These are phyloP conservation scores for Balaenoptera acutorostrata DNA, from an alignment of 2,113 vertebrate species.

Conservation along the genomic window DNA sequence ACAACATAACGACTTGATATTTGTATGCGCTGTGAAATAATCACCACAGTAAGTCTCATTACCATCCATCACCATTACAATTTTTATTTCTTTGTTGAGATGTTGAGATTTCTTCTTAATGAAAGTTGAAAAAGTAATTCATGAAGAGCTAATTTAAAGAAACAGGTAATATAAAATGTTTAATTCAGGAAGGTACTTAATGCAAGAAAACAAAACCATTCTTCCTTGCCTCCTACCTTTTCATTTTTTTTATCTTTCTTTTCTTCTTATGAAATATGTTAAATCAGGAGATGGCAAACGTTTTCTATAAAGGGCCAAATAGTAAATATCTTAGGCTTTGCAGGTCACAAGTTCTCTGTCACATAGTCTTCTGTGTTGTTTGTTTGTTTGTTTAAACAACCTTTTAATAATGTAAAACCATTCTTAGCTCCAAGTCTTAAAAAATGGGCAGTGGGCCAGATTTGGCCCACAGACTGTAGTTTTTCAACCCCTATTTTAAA, in stretches of 20 bases:
- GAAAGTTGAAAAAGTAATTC: constrained; percentile 19
- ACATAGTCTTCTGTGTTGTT: neutral
- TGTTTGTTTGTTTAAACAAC: neutral
- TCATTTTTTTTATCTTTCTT: neutral
- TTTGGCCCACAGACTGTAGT: neutral
- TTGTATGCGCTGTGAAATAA: neutral
- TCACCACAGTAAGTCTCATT: neutral
- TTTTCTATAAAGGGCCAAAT: neutral
- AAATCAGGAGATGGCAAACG: neutral
- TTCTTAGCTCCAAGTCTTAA: neutral
- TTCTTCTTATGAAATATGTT: constrained; percentile 21
- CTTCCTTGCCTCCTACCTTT: neutral
- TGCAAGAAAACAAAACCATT: neutral
- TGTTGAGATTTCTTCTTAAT: constrained; percentile 7
- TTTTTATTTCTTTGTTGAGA: neutral
- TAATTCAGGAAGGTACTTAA: neutral
- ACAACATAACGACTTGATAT: neutral
- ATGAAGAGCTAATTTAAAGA: constrained; percentile 35
- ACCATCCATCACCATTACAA: neutral
- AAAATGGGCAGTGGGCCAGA: neutral
- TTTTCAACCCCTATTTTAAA: neutral
- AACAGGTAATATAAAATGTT: constrained; percentile 7
- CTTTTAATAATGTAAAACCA: neutral
- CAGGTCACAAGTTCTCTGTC: neutral
- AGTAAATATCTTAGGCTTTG: constrained; percentile 7